Evolutionary conservation across 2,888 invertebrate species (phyloP).

Genomic region (Nematopogon swammerdamellus): DNA sequence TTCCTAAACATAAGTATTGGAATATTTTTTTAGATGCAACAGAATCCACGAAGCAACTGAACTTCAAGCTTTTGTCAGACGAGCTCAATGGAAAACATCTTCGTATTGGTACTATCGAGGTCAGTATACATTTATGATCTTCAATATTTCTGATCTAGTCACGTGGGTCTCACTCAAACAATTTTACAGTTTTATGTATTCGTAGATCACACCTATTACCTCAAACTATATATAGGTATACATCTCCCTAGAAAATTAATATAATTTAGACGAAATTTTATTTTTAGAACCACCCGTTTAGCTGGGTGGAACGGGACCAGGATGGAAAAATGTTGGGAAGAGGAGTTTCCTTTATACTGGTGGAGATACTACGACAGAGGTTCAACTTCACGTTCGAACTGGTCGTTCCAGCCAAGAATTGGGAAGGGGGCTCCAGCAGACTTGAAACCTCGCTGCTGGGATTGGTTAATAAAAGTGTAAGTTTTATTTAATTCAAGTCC

Average conservation of each 20-base stretch:
- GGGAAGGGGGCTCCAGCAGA: constrained; percentile 48
- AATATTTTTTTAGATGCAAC: no score
- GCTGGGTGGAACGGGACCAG: constrained; percentile 38
- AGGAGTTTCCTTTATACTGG: constrained; percentile 71
- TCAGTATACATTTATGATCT: constrained; percentile 14
- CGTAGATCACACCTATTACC: no score
- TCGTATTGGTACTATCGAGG: constrained; percentile 37
- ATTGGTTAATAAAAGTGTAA: constrained; percentile 58
- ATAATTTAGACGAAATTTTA: constrained; percentile 3
- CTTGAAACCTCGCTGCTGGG: constrained; percentile 61
- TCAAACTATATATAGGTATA: no score
- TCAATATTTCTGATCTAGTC: no score
- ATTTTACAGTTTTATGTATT: no score
- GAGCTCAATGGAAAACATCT: constrained; percentile 40
- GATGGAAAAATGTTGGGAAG: constrained; percentile 58
- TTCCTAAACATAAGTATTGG: no score
- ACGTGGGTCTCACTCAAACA: no score
- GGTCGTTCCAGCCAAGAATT: constrained; percentile 59
- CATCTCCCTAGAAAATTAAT: no score
- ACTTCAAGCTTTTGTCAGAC: constrained; percentile 19
- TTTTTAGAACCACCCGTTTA: constrained; percentile 61
- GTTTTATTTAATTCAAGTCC: no score
- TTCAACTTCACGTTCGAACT: constrained; percentile 75
- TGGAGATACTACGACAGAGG: constrained; percentile 64
- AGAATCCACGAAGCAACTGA: no score